A percentile compares a stretch with the other conserved stretches of the same genome.
Evolutionary conservation across 2,113 vertebrate species (phyloP).

Genomic region (Halichoeres trimaculatus): DNA sequence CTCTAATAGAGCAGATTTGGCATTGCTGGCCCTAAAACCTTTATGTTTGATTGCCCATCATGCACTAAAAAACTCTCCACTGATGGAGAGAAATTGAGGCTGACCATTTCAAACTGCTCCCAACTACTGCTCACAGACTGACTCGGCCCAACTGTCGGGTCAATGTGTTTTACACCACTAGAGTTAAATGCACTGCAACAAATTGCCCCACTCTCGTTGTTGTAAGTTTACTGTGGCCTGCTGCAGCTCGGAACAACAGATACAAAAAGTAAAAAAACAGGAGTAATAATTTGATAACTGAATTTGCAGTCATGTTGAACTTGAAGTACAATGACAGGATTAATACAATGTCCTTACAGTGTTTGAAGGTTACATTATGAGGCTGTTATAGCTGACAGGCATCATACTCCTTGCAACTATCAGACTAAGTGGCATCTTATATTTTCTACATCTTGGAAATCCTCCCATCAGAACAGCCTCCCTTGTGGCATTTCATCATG

Average conservation of each 20-base stretch:
- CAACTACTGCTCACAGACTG: slow-evolving; percentile 55
- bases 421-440: slow-evolving; percentile 58
- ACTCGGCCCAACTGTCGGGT: slow-evolving; percentile 69
- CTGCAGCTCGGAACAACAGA: slow-evolving; percentile 19
- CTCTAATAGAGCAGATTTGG: slow-evolving; percentile 39
- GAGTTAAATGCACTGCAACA: slow-evolving; percentile 70
- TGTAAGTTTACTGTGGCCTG: slow-evolving; percentile 33
- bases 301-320: slow-evolving; percentile 32
- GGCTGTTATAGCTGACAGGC: slow-evolving; percentile 56
- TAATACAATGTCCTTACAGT: slow-evolving; percentile 57
- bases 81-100: slow-evolving; percentile 65
- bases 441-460: slow-evolving; percentile 71
- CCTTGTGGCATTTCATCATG: slow-evolving; percentile 87
- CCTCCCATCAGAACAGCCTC: slow-evolving; percentile 77
- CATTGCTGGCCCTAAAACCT: slow-evolving; percentile 39
- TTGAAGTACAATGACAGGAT: slow-evolving; percentile 42
- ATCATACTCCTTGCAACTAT: slow-evolving; percentile 59
- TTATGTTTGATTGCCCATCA: slow-evolving; percentile 57
- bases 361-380: slow-evolving; percentile 64
- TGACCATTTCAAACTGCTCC: slow-evolving; percentile 67
- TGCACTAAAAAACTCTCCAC: slow-evolving; percentile 41
- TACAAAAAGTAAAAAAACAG: slow-evolving; percentile 6
- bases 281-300: slow-evolving; percentile 38
- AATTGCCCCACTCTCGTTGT: slow-evolving; percentile 59
- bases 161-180: slow-evolving; percentile 67